Percentiles rank a stretch among this genome's conserved stretches.
These are phyloP conservation scores for Forbesichthys agassizii DNA, from an alignment of 2,113 vertebrate species.

Conservation along the genomic window DNA sequence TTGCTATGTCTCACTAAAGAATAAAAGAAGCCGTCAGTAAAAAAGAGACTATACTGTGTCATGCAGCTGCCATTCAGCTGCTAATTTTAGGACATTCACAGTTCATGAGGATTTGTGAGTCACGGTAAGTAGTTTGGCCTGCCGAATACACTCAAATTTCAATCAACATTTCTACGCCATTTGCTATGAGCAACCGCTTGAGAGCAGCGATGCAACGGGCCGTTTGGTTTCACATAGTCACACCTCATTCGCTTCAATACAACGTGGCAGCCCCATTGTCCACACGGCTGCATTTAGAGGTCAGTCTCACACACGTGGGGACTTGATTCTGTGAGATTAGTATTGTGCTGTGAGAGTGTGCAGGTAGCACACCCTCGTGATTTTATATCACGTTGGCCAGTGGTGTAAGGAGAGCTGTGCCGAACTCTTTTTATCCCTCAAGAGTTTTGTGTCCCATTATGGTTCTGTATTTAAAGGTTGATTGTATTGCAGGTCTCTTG, in stretches of 20 bases:
- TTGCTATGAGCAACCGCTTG: too few relatives aligned
- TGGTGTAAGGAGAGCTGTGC: conserved; percentile 4
- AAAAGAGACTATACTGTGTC: neutral
- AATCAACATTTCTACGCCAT: too few relatives aligned
- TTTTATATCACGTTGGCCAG: neutral
- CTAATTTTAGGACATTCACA: neutral
- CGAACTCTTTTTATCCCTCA: neutral
- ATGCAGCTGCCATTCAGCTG: neutral
- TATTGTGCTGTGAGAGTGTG: neutral
- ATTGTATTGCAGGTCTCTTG: too few relatives aligned
- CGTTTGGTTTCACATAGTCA: too few relatives aligned
- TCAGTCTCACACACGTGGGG: conserved; percentile 27
- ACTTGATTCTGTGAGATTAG: conserved; percentile 4
- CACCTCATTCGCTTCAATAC: neutral
- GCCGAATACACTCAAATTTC: too few relatives aligned
- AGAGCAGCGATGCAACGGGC: too few relatives aligned
- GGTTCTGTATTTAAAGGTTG: too few relatives aligned
- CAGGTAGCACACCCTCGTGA: neutral
- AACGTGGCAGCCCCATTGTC: neutral
- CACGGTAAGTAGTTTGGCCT: too few relatives aligned
- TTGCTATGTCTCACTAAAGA: conserved; percentile 1
- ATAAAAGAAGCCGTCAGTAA: neutral
- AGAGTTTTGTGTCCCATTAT: too few relatives aligned
- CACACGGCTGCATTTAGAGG: conserved; percentile 4
- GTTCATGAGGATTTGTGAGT: too few relatives aligned